Evolutionary conservation across 2,888 invertebrate genomes (phyloP), one percentile per base, ranked within the genome.

Genomic region (Andrena haemorrhoa): DNA sequence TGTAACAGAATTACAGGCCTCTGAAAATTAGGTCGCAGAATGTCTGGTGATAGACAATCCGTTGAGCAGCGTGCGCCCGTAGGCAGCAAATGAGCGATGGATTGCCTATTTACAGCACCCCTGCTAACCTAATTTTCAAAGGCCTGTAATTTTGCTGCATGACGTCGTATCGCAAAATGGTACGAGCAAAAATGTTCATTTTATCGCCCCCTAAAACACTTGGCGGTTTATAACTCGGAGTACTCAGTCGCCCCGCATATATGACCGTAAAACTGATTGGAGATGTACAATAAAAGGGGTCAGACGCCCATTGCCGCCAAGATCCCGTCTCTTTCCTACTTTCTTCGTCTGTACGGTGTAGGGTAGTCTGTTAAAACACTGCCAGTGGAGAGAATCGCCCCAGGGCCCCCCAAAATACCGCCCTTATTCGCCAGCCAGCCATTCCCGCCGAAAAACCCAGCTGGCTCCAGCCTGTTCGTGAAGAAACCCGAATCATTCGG

Each of bases 401-500:
- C 92, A 4, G 92, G 92, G 7, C 92, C 92, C 7, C 92, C 92
- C 1, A 92, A 83, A 63, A 93, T 88, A 10, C 93, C 92, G 0
- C 93, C 92, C 68, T 93, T 93, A 75, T 92, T 92, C 12, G 92
- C 89, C 58, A 92, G 88, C 92, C 92, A 93, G 16, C 92, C 92
- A 63, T 92, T 93, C 7, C 92, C 92, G 16, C 89, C 89, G 26
- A 92, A 83, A 76, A 92, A 89, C n/a, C 92, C 92, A 10, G 88
- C 90, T 1, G 91, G 87, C 10, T 92, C 91, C 26, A 90, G 63
- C 35, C 91, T 79, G 61, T 90, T 83, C 16, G 90, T 90, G 69
- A 91, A 90, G 66, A 91, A 92, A 35, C 90, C 91, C 0, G 90
- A 77, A 56, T 92, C 91, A 64, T 80, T 87, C 7, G 85, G 81